Evolutionary conservation across 1,140 invertebrate genomes (phyloP).

Genomic region (Rhyacophila brunnea): DNA sequence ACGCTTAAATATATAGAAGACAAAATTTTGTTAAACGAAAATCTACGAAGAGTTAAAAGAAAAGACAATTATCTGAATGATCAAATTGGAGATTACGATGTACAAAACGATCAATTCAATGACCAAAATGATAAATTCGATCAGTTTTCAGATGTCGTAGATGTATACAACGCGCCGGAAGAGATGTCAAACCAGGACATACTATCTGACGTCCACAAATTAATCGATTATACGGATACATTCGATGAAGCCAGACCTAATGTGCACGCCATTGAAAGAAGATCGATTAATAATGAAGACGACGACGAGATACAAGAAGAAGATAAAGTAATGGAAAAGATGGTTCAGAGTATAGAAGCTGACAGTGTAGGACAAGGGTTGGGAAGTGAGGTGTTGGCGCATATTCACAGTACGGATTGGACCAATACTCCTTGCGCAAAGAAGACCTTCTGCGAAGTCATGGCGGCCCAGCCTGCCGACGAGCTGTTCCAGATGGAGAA

Average conservation of each 20-base stretch:
- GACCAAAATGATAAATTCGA: conserved; percentile 32
- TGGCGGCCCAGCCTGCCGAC: conserved; percentile 63
- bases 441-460: conserved; percentile 71
- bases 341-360: conserved; percentile 45
- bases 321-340: conserved; percentile 42
- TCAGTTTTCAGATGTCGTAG: conserved; percentile 26
- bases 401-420: conserved; percentile 59
- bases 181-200: conserved; percentile 22
- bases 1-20: conserved; percentile 7
- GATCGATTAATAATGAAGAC: conserved; percentile 21
- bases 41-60: background rate
- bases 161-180: conserved; percentile 25
- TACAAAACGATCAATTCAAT: conserved; percentile 17
- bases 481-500: conserved; percentile 73
- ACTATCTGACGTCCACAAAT: conserved; percentile 21
- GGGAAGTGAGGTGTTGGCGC: conserved; percentile 48
- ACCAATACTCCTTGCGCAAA: conserved; percentile 73
- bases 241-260: conserved; percentile 12
- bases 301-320: conserved; percentile 34
- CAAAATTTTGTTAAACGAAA: background rate
- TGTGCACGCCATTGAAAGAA: conserved; percentile 33
- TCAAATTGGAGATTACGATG: conserved; percentile 14
- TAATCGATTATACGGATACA: conserved; percentile 26
- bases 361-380: conserved; percentile 57
- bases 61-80: conserved; percentile 19